Percentiles rank a stretch among this genome's conserved stretches.
Conservation (phyloP, 2,113 vertebrate genomes). For the Dromas ardeola region DNA sequence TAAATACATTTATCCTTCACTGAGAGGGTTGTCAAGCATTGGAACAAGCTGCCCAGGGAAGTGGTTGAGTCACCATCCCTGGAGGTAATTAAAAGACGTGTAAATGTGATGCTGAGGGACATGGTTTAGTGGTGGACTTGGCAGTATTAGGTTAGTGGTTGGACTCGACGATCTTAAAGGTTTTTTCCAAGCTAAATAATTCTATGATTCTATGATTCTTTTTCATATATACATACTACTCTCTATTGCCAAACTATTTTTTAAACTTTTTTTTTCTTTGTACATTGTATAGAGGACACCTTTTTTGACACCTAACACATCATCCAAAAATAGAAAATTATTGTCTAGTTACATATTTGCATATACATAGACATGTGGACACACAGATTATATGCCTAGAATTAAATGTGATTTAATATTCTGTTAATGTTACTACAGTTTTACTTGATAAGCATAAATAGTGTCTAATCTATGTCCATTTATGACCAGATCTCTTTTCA, state of each 20-base stretch:
- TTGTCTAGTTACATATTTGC: neutral
- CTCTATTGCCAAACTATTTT: neutral
- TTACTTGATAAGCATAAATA: neutral
- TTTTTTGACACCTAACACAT: neutral
- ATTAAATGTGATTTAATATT: neutral
- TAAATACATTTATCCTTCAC: neutral
- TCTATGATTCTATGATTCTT: neutral
- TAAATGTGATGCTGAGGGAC: neutral
- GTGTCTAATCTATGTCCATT: neutral
- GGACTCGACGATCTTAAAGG: neutral
- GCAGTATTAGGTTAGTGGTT: neutral
- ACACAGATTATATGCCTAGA: neutral
- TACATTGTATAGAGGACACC: neutral
- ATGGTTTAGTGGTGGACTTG: neutral
- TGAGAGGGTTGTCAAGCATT: neutral
- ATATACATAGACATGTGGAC: rapidly evolving
- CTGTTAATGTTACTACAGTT: neutral
- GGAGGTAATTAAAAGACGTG: neutral
- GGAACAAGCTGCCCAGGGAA: neutral
- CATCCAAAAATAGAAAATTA: neutral
- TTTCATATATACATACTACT: neutral
- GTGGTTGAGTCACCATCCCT: neutral
- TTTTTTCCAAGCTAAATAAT: neutral
- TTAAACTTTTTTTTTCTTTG: neutral
- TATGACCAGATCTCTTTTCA: neutral